Base-by-base conservation (phyloP, 2,888 invertebrate genomes). In the Eupsilia transversa region DNA sequence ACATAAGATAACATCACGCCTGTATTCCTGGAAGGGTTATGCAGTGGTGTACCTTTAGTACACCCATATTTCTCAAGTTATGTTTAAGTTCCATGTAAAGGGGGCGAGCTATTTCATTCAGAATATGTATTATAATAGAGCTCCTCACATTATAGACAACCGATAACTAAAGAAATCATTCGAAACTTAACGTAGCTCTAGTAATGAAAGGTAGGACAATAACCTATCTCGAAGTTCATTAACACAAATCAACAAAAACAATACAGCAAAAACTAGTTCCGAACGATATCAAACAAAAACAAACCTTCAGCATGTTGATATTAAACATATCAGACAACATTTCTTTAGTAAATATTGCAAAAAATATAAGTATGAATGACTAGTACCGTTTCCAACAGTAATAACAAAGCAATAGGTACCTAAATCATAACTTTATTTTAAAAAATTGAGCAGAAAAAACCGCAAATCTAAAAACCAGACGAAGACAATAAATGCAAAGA, bases 261-360 rank as follows among this genome's bases (percentile, higher is more conserved):
- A 73, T 54, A 56, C 41, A 72, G 30, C 10, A 78, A 80, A 80
- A 80, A 83, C 74, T 54, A 59, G 65, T 54, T 54, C 41, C 71
- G 23, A 87, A 84, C 71, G 72, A 79, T 59, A 73, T 63, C 56
- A 60, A 68, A 77, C 57, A 83, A 85, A 82, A 74, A 73, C 71
- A 70, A 67, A 79, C 57, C 69, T 83, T 43, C 57, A 56, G 61
- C 72, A 60, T 46, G 46, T 72, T 76, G 67, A 63, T 41, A 73
- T 74, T 52, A 43, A 63, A 72, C 69, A 76, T 78, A 72, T 43
- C 67, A 46, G 72, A 71, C 80, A 63, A 70, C 73, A 80, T 84
- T 74, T 77, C 82, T 74, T 74, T 35, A 67, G 74, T 66, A 72
- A 80, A 79, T 67, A 66, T 75, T 64, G 66, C 63, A 83, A 80